A percentile compares a stretch with the other conserved stretches of the same genome.
Evolutionary conservation across 2,113 vertebrate species (phyloP).

Genomic region (Microcebus ravelobensis): DNA sequence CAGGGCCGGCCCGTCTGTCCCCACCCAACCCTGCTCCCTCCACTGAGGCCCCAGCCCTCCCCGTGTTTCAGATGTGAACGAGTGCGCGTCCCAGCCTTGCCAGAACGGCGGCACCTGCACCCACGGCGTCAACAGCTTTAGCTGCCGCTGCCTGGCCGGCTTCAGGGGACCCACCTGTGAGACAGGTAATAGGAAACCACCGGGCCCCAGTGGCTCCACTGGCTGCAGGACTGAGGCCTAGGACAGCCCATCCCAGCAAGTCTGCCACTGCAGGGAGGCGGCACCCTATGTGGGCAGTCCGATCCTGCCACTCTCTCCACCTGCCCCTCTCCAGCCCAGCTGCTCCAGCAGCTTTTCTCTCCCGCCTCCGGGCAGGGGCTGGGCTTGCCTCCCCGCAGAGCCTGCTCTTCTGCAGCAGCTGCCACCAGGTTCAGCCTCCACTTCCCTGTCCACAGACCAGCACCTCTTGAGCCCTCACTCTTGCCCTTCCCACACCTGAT

Average conservation of each 20-base stretch:
- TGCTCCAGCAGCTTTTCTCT: background rate
- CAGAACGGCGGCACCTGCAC: constrained; percentile 86
- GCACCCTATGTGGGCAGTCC: background rate
- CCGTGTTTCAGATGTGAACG: constrained; percentile 85
- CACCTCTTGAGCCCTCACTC: background rate
- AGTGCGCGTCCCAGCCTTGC: constrained; percentile 87
- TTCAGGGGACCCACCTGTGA: constrained; percentile 85
- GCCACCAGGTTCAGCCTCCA: background rate
- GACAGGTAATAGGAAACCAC: constrained; percentile 75
- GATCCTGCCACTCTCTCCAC: background rate
- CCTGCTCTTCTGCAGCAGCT: background rate
- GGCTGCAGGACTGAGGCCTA: background rate
- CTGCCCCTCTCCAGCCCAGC: background rate
- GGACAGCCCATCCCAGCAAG: background rate
- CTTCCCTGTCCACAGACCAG: accelerated
- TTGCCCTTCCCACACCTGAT: background rate
- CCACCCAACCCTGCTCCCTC: background rate
- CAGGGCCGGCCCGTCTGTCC: background rate
- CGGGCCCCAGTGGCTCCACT: accelerated
- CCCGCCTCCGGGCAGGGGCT: background rate
- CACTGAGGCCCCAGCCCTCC: background rate
- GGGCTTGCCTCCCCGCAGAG: background rate
- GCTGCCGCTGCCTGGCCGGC: constrained; percentile 82
- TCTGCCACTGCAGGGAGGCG: no score
- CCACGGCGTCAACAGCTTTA: constrained; percentile 80